Percentiles rank a stretch among this genome's conserved stretches.
phyloP scores from a whole-genome alignment of 2,888 invertebrate genomes.

The Daptonema setosum region DNA sequence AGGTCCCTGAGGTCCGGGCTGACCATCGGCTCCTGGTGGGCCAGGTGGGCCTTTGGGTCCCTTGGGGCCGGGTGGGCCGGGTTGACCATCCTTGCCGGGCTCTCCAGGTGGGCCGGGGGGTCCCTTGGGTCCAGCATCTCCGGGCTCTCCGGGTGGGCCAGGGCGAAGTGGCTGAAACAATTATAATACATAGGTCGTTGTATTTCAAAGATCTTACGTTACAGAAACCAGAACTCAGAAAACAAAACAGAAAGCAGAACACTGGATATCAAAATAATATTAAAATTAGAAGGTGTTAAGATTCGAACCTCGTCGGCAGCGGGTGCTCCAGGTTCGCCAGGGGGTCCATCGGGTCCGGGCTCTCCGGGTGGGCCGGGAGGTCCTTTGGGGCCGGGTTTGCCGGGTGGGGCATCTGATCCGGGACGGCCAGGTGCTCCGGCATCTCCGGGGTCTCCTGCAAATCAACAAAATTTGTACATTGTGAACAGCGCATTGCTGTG shows the following conservation, averaged over 20 bases:
- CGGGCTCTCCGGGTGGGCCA: constrained; percentile 1
- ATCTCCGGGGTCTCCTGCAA: constrained; percentile 6
- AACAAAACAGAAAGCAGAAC: no score
- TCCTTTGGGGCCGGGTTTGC: constrained; percentile 15
- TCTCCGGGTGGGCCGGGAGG: constrained; percentile 7
- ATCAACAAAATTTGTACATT: background rate
- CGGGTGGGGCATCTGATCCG: constrained; percentile 14
- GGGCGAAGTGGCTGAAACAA: constrained; percentile 2
- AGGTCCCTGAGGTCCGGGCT: constrained; percentile 7
- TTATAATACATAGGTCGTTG: background rate
- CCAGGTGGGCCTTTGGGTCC: constrained; percentile 6
- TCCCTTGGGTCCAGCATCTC: constrained; percentile 12
- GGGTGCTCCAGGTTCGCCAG: constrained; percentile 5
- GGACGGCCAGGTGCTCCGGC: constrained; percentile 15
- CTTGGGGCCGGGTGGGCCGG: constrained; percentile 7
- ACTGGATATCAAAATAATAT: no score
- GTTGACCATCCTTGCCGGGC: constrained; percentile 12
- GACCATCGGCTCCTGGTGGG: constrained; percentile 5
- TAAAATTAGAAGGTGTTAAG: no score
- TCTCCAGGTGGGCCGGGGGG: constrained; percentile 15
- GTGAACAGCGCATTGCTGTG: no score
- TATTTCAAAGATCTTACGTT: background rate
- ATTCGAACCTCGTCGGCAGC: background rate
- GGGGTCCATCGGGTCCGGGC: constrained; percentile 4
- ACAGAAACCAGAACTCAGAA: no score